phyloP scores from a whole-genome alignment of 2,113 vertebrate species.

The Calypte anna region DNA sequence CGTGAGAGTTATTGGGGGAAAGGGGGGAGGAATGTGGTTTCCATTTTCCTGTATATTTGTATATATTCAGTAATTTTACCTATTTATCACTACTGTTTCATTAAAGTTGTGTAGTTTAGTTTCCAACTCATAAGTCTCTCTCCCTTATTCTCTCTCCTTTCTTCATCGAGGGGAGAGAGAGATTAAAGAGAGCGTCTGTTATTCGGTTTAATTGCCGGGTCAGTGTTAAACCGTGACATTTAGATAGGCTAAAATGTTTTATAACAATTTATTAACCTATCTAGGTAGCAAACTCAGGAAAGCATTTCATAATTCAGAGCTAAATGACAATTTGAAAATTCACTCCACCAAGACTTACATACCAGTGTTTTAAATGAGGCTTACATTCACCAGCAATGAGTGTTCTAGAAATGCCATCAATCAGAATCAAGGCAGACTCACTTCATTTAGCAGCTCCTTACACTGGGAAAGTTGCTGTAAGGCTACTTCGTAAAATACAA shows the following conservation, averaged over 20 bases:
- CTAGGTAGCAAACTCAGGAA: neutral
- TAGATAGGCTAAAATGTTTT: neutral
- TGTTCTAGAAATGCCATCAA: neutral
- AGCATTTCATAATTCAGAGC: neutral
- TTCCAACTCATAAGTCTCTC: too few relatives aligned
- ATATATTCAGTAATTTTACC: too few relatives aligned
- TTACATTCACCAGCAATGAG: neutral
- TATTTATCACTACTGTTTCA: too few relatives aligned
- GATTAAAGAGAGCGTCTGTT: too few relatives aligned
- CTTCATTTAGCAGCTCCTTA: neutral
- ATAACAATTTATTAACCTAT: neutral
- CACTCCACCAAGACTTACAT: neutral
- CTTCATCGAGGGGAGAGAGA: too few relatives aligned
- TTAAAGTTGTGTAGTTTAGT: too few relatives aligned
- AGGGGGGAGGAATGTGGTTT: too few relatives aligned
- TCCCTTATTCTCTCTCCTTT: too few relatives aligned
- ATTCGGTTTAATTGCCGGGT: too few relatives aligned
- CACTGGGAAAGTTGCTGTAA: neutral
- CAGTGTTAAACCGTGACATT: too few relatives aligned
- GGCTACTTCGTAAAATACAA: neutral
- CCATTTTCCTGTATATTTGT: too few relatives aligned
- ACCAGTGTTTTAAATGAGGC: neutral
- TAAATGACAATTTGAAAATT: neutral
- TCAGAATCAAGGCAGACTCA: neutral
- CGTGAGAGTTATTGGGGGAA: too few relatives aligned